These are phyloP conservation scores for Noctua pronuba DNA, from an alignment of 2,888 invertebrate species.

Conservation along the genomic window DNA sequence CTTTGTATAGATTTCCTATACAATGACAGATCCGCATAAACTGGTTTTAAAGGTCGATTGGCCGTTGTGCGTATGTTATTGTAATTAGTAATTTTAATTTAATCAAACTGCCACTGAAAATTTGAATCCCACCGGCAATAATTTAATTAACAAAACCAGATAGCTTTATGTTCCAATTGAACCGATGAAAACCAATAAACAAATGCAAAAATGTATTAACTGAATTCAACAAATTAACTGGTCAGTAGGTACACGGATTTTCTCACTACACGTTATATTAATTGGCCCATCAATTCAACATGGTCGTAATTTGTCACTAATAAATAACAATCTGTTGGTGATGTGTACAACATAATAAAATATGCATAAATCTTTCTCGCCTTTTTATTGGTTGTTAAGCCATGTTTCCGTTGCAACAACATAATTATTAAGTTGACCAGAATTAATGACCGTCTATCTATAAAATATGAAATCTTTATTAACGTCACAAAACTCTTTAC, in stretches of 20 bases:
- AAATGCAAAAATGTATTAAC: slow-evolving; percentile 30
- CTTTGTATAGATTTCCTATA: too few species aligned
- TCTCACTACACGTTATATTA: slow-evolving; percentile 48
- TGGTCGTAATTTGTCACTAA: slow-evolving; percentile 49
- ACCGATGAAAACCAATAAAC: slow-evolving; percentile 10
- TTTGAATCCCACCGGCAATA: slow-evolving; percentile 7
- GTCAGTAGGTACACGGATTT: slow-evolving; percentile 21
- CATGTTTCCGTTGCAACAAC: slow-evolving; percentile 13
- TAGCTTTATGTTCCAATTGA: slow-evolving; percentile 1
- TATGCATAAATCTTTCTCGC: slow-evolving; percentile 34
- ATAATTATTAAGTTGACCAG: not conserved
- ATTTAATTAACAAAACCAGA: slow-evolving; percentile 18
- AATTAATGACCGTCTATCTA: slow-evolving; percentile 1
- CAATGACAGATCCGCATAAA: too few species aligned
- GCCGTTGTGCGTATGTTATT: too few species aligned
- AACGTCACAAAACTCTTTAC: not conserved
- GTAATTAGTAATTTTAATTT: not conserved
- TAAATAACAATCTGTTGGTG: slow-evolving; percentile 48
- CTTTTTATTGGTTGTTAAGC: slow-evolving; percentile 25
- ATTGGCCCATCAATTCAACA: slow-evolving; percentile 51
- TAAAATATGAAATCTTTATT: not conserved
- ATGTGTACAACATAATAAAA: slow-evolving; percentile 43
- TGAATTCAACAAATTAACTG: slow-evolving; percentile 34
- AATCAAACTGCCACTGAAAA: not conserved
- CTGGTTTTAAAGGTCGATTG: too few species aligned